phyloP scores from a whole-genome alignment of 1,140 invertebrate species.

The Coptotermes formosanus region DNA sequence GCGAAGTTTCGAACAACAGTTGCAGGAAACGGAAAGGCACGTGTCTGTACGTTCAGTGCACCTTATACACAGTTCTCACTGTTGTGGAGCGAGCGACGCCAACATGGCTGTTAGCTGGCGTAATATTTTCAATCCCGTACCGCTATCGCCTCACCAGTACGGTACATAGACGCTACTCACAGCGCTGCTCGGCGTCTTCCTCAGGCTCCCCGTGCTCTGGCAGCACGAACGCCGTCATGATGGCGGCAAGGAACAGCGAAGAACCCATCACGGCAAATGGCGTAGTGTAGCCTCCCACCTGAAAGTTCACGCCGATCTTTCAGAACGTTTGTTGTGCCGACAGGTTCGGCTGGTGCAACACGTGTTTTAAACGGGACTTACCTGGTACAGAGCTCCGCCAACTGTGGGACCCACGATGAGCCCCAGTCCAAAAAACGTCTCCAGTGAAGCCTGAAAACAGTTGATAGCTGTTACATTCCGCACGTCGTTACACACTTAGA shows the following conservation, averaged over 20 bases:
- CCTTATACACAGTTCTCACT: too few relatives aligned
- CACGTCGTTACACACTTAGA: too few relatives aligned
- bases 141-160: too few relatives aligned
- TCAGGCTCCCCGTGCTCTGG: slow-evolving; percentile 61
- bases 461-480: too few relatives aligned
- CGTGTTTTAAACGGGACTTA: slow-evolving; percentile 39
- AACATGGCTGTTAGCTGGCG: too few relatives aligned
- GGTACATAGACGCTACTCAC: slow-evolving; percentile 53
- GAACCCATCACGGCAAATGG: slow-evolving; percentile 84
- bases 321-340: too few relatives aligned
- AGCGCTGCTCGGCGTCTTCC: slow-evolving; percentile 55
- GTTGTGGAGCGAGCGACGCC: too few relatives aligned
- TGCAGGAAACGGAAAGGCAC: too few relatives aligned
- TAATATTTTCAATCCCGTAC: too few relatives aligned
- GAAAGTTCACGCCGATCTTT: slow-evolving; percentile 26
- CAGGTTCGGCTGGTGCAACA: background rate
- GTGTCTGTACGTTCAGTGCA: too few relatives aligned
- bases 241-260: slow-evolving; percentile 70
- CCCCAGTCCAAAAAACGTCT: slow-evolving; percentile 88
- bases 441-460: slow-evolving; percentile 68
- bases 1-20: too few relatives aligned
- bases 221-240: slow-evolving; percentile 71
- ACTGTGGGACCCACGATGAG: slow-evolving; percentile 83
- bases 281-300: slow-evolving; percentile 78
- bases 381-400: slow-evolving; percentile 75